Evolutionary conservation across 2,888 invertebrate species (phyloP).

Genomic region (Dryadula phaetusa): DNA sequence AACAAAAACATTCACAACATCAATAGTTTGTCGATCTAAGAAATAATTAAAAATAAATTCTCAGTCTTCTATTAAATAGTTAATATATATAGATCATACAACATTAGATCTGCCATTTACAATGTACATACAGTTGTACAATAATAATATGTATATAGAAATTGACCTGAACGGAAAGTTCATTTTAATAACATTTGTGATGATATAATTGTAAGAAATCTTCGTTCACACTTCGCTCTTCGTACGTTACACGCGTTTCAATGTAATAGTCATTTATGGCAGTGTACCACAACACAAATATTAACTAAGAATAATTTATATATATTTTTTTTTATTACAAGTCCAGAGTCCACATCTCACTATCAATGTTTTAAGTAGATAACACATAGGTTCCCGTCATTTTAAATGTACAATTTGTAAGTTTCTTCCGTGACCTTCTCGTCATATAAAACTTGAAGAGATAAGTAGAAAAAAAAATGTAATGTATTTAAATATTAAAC

Average conservation of each 20-base stretch:
- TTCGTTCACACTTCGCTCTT: background rate
- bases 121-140: slow-evolving; percentile 72
- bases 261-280: background rate
- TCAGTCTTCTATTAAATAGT: slow-evolving; percentile 82
- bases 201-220: slow-evolving; percentile 29
- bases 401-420: background rate
- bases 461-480: background rate
- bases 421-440: background rate
- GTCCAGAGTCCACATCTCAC: slow-evolving; percentile 13
- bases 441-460: background rate
- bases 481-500: background rate
- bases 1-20: slow-evolving; percentile 55
- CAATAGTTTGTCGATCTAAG: slow-evolving; percentile 57
- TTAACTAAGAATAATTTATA: slow-evolving; percentile 18
- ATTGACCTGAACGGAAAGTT: slow-evolving; percentile 52
- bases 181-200: slow-evolving; percentile 30
- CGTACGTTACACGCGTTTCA: background rate
- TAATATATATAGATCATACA: slow-evolving; percentile 64
- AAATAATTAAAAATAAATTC: slow-evolving; percentile 72
- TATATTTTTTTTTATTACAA: background rate
- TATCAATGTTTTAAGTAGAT: slow-evolving; percentile 16
- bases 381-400: slow-evolving; percentile 15
- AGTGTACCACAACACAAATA: slow-evolving; percentile 24
- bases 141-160: slow-evolving; percentile 51
- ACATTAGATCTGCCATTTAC: slow-evolving; percentile 71